A percentile compares a stretch with the other conserved stretches of the same genome.
Conservation (phyloP, 2,797 vertebrate genomes). For the Scolopax rusticola region DNA sequence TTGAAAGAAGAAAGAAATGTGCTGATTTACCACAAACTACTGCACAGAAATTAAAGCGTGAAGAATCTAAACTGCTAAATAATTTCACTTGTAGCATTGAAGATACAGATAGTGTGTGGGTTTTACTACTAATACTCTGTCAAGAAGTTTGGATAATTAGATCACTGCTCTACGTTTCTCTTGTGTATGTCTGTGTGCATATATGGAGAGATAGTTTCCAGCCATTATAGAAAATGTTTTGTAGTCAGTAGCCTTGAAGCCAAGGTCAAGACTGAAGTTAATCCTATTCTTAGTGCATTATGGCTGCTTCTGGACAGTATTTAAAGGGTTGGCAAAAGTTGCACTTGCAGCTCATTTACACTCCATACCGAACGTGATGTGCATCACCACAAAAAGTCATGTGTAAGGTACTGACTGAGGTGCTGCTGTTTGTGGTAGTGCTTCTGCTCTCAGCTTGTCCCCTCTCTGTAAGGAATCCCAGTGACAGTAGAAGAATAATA, state of each 20-base stretch:
- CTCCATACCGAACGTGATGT: rapidly evolving
- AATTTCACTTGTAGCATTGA: not conserved
- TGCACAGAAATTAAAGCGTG: not conserved
- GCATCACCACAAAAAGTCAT: rapidly evolving
- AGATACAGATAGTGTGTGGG: not conserved
- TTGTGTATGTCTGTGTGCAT: not conserved
- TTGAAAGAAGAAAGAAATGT: not conserved
- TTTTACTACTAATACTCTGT: not conserved
- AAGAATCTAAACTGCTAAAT: not conserved
- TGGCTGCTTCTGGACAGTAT: not conserved
- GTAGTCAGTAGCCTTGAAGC: not conserved
- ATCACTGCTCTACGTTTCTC: not conserved
- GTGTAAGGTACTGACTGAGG: not conserved
- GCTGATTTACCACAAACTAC: not conserved
- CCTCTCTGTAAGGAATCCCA: not conserved
- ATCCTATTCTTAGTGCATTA: not conserved
- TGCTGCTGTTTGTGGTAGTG: not conserved
- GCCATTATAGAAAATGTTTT: not conserved
- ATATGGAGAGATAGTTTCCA: not conserved
- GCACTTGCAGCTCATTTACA: not conserved
- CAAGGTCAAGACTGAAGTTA: not conserved
- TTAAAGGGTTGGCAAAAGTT: not conserved
- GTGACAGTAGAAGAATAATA: not conserved
- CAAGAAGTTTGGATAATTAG: not conserved
- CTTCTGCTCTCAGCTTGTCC: not conserved